Conservation (phyloP, 2,113 vertebrate genomes). For the Coreoperca whiteheadi region DNA sequence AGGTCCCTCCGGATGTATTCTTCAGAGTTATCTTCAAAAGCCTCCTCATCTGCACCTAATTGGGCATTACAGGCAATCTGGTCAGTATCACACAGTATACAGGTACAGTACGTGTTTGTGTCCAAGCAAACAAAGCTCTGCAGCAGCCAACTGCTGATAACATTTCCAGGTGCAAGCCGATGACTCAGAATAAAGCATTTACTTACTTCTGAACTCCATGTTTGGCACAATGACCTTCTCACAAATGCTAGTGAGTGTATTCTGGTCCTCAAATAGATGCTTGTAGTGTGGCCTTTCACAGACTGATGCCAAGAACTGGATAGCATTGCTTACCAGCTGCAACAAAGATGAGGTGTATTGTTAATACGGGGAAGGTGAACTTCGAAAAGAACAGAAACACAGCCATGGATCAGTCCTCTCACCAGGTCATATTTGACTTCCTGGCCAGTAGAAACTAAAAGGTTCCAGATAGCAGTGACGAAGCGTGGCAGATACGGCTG, state of each 20-base stretch:
- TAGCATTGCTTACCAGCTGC: conserved; percentile 98
- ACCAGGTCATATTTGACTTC: conserved; percentile 99
- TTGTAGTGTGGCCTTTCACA: conserved; percentile 99
- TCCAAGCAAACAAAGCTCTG: not conserved
- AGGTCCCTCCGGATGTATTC: conserved; percentile 98
- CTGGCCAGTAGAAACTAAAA: conserved; percentile 96
- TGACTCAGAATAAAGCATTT: not conserved
- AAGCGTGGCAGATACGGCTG: conserved; percentile 96
- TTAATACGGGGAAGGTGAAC: not conserved
- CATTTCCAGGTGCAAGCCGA: not conserved
- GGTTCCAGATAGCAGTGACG: conserved; percentile 98
- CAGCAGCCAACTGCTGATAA: not conserved
- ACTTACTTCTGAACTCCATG: conserved; percentile 99
- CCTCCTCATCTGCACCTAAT: conserved; percentile 97
- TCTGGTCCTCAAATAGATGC: conserved; percentile 98
- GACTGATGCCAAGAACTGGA: conserved; percentile 98
- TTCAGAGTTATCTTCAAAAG: conserved; percentile 99
- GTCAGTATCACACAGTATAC: conserved; percentile 20
- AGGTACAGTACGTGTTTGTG: not conserved
- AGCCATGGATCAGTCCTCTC: conserved; percentile 60
- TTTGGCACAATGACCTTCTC: conserved; percentile 99
- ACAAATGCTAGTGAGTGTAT: conserved; percentile 96
- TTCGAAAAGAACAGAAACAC: not conserved
- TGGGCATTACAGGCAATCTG: conserved; percentile 20
- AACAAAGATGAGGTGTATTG: conserved; percentile 27